Percentiles rank a stretch among this genome's conserved stretches.
These are phyloP conservation scores for Dysidea cf. avara DNA, from an alignment of 37 sponge, comb jelly and placozoan species.

Conservation along the genomic window DNA sequence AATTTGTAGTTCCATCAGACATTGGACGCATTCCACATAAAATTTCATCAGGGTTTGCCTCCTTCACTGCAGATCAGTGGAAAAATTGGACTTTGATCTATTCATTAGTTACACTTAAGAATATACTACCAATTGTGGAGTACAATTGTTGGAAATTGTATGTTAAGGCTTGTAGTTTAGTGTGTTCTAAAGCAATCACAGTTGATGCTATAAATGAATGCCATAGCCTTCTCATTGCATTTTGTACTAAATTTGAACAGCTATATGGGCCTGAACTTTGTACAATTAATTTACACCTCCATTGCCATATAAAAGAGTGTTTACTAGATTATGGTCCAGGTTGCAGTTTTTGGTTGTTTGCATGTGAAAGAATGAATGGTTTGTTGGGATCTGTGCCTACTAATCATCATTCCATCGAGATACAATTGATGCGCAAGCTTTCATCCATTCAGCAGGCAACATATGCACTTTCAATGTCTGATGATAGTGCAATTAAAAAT, in stretches of 20 bases:
- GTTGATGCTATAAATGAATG: constrained; percentile 8
- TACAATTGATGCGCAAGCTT: constrained; percentile 51
- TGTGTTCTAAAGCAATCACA: constrained; percentile 13
- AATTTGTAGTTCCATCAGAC: constrained; percentile 15
- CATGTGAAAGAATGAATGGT: constrained; percentile 62
- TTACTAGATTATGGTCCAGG: constrained; percentile 44
- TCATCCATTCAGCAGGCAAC: too few relatives aligned
- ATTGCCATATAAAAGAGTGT: constrained; percentile 41
- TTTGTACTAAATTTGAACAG: constrained; percentile 13
- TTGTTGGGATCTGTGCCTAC: constrained; percentile 47
- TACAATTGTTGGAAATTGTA: constrained; percentile 45
- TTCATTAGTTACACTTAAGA: constrained; percentile 15
- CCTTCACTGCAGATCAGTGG: constrained; percentile 69
- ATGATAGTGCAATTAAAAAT: too few relatives aligned
- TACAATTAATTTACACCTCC: constrained; percentile 55
- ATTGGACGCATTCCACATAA: constrained; percentile 44
- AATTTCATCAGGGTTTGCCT: constrained; percentile 36
- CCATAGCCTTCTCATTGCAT: constrained; percentile 9
- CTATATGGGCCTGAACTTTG: constrained; percentile 34
- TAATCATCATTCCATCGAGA: constrained; percentile 35
- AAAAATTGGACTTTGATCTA: constrained; percentile 38
- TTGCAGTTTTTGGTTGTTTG: constrained; percentile 48
- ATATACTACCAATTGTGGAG: constrained; percentile 1
- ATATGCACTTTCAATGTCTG: too few relatives aligned
- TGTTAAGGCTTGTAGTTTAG: constrained; percentile 45